Evolutionary conservation across 2,113 vertebrate genomes (phyloP).

Genomic region (Rhinoderma darwinii): DNA sequence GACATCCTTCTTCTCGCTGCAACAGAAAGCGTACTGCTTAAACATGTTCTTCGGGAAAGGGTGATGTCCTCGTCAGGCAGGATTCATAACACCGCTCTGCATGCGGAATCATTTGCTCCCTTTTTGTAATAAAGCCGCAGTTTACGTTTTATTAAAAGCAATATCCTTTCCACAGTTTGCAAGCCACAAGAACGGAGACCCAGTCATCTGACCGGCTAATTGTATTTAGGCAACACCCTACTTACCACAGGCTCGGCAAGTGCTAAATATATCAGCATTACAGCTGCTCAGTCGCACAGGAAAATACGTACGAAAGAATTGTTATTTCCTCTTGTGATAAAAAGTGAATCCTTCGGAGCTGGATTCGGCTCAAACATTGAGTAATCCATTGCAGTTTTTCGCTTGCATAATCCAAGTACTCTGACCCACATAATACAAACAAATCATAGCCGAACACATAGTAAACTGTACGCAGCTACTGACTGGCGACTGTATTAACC

Average conservation of each 20-base stretch:
- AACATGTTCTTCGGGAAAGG: constrained; percentile 21
- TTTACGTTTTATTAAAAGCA: constrained; percentile 58
- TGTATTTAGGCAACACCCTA: constrained; percentile 77
- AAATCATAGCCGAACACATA: constrained; percentile 67
- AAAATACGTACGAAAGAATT: constrained; percentile 68
- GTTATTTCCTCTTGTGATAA: constrained; percentile 66
- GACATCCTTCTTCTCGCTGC: constrained; percentile 36
- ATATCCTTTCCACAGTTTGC: constrained; percentile 74
- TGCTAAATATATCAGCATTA: constrained; percentile 80
- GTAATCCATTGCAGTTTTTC: constrained; percentile 61
- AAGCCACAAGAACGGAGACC: constrained; percentile 70
- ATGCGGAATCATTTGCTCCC: constrained; percentile 34
- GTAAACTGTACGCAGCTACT: constrained; percentile 28
- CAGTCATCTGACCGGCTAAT: constrained; percentile 76
- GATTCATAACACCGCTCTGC: constrained; percentile 32
- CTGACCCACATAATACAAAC: constrained; percentile 79
- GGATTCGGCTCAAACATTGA: constrained; percentile 61
- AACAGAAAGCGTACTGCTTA: constrained; percentile 30
- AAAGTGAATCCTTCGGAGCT: constrained; percentile 64
- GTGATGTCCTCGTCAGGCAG: constrained; percentile 41
- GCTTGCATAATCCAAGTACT: constrained; percentile 71
- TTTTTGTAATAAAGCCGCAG: constrained; percentile 63
- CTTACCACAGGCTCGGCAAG: constrained; percentile 77
- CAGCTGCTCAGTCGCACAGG: constrained; percentile 69
- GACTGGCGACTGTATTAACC: constrained; percentile 57